Evolutionary conservation across 2,113 vertebrate species (phyloP).

Genomic region (Paralichthys olivaceus): DNA sequence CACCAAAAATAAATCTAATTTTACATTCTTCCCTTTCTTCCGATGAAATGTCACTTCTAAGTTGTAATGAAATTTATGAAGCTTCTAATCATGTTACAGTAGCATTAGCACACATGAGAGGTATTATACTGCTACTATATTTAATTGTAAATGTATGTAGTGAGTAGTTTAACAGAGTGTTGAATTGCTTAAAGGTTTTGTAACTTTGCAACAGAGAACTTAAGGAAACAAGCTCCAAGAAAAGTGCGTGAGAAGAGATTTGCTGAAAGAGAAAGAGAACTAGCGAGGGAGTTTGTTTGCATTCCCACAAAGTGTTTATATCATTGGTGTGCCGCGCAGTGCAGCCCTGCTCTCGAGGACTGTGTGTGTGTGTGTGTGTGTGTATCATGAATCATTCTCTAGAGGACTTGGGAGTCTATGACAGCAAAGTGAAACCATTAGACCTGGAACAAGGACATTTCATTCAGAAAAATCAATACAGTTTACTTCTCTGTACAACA

Average conservation of each 20-base stretch:
- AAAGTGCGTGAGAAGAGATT: slow-evolving; percentile 55
- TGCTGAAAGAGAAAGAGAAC: slow-evolving; percentile 60
- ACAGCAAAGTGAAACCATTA: slow-evolving; percentile 59
- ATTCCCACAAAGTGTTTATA: slow-evolving; percentile 81
- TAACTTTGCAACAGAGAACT: slow-evolving; percentile 40
- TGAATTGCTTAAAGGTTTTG: slow-evolving; percentile 24
- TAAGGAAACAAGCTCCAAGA: slow-evolving; percentile 44
- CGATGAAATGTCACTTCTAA: too few species aligned
- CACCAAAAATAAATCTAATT: too few species aligned
- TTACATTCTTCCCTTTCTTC: too few species aligned
- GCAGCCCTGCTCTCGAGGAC: slow-evolving; percentile 43
- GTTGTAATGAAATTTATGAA: too few species aligned
- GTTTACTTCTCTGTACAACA: slow-evolving; percentile 33
- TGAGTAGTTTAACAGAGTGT: slow-evolving; percentile 32
- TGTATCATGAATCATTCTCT: slow-evolving; percentile 46
- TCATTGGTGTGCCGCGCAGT: slow-evolving; percentile 53
- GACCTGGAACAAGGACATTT: slow-evolving; percentile 24
- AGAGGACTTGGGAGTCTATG: slow-evolving; percentile 30
- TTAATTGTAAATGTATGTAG: background rate
- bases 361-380: slow-evolving; percentile 22
- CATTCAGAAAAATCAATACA: slow-evolving; percentile 46
- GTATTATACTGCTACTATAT: too few species aligned
- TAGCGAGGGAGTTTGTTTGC: slow-evolving; percentile 75
- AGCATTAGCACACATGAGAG: too few species aligned
- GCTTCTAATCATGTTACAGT: too few species aligned